Evolutionary conservation across 2,113 vertebrate genomes (phyloP), one percentile per base, ranked within the genome.

Genomic region (Proteles cristata): DNA sequence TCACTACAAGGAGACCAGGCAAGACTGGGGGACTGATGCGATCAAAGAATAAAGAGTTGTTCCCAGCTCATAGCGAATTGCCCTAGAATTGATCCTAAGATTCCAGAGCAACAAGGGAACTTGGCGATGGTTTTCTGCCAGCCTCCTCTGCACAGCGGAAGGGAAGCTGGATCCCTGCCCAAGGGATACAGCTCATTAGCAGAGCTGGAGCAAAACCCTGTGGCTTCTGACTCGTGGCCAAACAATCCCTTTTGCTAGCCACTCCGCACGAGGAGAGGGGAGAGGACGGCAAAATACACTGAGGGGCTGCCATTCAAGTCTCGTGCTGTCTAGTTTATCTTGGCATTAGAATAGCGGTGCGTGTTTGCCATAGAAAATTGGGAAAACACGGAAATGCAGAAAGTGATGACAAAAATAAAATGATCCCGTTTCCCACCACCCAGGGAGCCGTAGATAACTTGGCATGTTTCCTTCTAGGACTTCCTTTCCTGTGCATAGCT

Each of bases 341-440:
- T 73, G 89, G 19, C 86, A 85, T 48, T 55, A 82, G 35, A 88
- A 96, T 94, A 85, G 28, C 81, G 88, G 53, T 68, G 33, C 25
- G 5, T n/a, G 53, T 43, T 93, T 96, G 71, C 85, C 92, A 77
- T 15, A 73, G 86, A 93, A 96, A 97, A 90, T 85, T 66, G 55
- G 92, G 97, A 71, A 92, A 96, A 88, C 53, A 91, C 11, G 2
- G 73, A 96, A 97, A 94, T 71, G 82, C 88, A 97, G 21, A 77
- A 95, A 89, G 77, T 94, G 31, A 83, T 55, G 94, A 97, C 94
- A 96, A 95, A 97, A 96, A 96, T 93, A 97, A 93, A 97, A 77
- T 39, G 28, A 94, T 93, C 85, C 58, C 79, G 23, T 93, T 95
- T 94, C 85, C 96, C 73, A 88, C 89, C 92, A 92, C 93, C 92